Percentiles rank a stretch among this genome's conserved stretches.
These are phyloP conservation scores for Sinella curviseta DNA, from an alignment of 1,140 invertebrate genomes.

Conservation along the genomic window DNA sequence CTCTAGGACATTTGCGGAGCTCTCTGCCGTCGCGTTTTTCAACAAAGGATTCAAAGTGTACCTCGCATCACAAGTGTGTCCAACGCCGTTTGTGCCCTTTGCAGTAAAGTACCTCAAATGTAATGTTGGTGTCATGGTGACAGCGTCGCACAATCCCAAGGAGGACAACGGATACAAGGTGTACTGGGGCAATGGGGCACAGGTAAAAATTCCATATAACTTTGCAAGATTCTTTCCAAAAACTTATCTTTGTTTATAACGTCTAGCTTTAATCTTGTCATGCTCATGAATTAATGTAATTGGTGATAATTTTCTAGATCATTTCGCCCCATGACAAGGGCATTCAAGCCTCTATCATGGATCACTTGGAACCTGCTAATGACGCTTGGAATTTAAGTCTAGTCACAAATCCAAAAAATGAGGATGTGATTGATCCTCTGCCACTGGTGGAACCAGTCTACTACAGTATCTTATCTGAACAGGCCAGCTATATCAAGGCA, in stretches of 20 bases:
- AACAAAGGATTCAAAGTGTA: constrained; percentile 76
- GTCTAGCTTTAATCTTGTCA: neutral
- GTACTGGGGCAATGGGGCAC: constrained; percentile 92
- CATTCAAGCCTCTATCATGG: constrained; percentile 77
- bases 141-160: constrained; percentile 98
- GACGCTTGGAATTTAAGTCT: constrained; percentile 67
- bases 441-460: constrained; percentile 44
- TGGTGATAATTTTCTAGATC: constrained; percentile 65
- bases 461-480: constrained; percentile 49
- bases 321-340: constrained; percentile 85
- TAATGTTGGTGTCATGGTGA: constrained; percentile 61
- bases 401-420: neutral
- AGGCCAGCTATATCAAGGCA: constrained; percentile 7
- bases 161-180: constrained; percentile 99
- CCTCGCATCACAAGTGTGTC: constrained; percentile 77
- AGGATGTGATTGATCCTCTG: constrained; percentile 39
- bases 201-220: constrained; percentile 56
- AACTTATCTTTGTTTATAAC: neutral
- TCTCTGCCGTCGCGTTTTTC: constrained; percentile 83
- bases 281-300: constrained; percentile 4
- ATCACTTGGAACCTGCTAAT: constrained; percentile 71
- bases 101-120: constrained; percentile 58
- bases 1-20: constrained; percentile 86
- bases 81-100: constrained; percentile 93
- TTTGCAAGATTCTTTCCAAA: neutral